Base-by-base conservation (phyloP, 2,888 invertebrate genomes). In the Quadroppia sp. region DNA sequence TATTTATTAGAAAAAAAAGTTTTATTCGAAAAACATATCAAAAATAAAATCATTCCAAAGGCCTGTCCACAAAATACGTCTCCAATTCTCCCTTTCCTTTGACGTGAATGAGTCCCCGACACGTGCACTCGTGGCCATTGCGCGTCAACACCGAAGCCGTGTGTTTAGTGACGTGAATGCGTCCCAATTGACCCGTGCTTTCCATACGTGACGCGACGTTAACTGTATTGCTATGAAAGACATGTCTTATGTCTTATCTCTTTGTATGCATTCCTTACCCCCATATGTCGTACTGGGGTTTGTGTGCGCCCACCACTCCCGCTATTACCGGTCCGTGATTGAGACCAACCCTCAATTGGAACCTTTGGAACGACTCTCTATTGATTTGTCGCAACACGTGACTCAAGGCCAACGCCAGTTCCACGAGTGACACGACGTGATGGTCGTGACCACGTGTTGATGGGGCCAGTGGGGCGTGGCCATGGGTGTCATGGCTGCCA, bases 241-340 rank as follows among this genome's bases (percentile, higher is more conserved):
- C n/a, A n/a, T n/a, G n/a, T n/a, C n/a, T n/a, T n/a, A n/a, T n/a
- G n/a, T n/a, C n/a, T n/a, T n/a, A n/a, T n/a, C n/a, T n/a, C n/a
- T n/a, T n/a, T n/a, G n/a, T n/a, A n/a, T n/a, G n/a, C n/a, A n/a
- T n/a, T n/a, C n/a, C n/a, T n/a, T n/a, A n/a, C n/a, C n/a, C 95
- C 97, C 97, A 98, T 79, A 98, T 97, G 82, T 98, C 97, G 83
- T 96, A 97, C 83, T 97, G 96, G 0, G 97, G 97, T 81, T 97
- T 97, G 82, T 96, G 94, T 0, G 96, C 96, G 0, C 96, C 96
- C 30, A 97, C 94, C 23, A 97, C 96, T 0, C 96, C 97, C 0
- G 96, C 96, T 81, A 96, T 95, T 30, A 96, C 94, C 0, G 93
- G 90, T 0, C 94, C 94, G 82, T 92, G 91, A 82, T 89, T 91